These are phyloP conservation scores for Atopsyche davidsoni DNA, from an alignment of 1,140 invertebrate genomes.

Conservation along the genomic window DNA sequence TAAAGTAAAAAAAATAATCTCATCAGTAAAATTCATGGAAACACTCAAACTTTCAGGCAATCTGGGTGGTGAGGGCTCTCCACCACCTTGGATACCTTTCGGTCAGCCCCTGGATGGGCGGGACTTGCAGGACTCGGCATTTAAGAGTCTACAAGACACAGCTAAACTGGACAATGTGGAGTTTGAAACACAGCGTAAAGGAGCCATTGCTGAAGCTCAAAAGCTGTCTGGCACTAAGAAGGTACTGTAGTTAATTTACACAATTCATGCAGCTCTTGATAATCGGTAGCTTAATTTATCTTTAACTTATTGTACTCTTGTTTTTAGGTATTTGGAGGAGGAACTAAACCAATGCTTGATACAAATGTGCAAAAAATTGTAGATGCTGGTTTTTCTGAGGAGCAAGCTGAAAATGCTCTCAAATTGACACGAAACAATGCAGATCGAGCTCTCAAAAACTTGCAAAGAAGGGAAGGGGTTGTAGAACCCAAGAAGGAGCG, in stretches of 20 bases:
- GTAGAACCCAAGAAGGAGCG: conserved; percentile 44
- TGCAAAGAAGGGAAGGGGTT: conserved; percentile 53
- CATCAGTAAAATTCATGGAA: too few relatives aligned
- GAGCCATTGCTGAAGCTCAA: conserved; percentile 79
- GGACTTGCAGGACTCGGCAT: conserved; percentile 56
- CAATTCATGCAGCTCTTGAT: too few relatives aligned
- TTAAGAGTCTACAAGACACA: conserved; percentile 63
- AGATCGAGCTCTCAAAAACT: conserved; percentile 61
- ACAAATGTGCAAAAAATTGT: conserved; percentile 75
- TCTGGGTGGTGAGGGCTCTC: conserved; percentile 61
- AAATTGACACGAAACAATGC: conserved; percentile 68
- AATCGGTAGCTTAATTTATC: conserved; percentile 22
- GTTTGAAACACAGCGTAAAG: conserved; percentile 78
- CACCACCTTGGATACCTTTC: conserved; percentile 89
- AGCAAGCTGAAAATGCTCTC: conserved; percentile 69
- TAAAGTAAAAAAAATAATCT: too few relatives aligned
- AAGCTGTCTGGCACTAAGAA: conserved; percentile 70
- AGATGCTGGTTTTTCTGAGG: conserved; percentile 70
- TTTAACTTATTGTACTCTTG: conserved; percentile 13
- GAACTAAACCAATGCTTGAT: conserved; percentile 64
- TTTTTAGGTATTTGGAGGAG: conserved; percentile 59
- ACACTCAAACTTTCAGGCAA: too few relatives aligned
- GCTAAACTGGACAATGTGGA: conserved; percentile 64
- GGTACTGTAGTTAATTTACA: too few relatives aligned
- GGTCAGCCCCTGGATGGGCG: conserved; percentile 63